These are phyloP conservation scores for Notospermus geniculatus DNA, from an alignment of 1,140 invertebrate species.

Conservation along the genomic window DNA sequence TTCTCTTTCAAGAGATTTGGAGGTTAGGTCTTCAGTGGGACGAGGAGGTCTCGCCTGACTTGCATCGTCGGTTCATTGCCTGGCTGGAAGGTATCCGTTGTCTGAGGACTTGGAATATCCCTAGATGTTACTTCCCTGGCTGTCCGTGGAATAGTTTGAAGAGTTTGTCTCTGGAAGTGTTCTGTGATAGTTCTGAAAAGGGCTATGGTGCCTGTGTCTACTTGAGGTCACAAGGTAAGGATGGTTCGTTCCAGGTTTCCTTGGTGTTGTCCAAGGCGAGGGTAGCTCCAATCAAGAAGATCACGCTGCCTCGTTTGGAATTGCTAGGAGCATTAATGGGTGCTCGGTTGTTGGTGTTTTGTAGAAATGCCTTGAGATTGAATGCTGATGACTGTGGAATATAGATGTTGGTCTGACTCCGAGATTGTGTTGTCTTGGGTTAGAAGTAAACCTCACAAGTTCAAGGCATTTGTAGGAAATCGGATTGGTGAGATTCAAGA, in stretches of 20 bases:
- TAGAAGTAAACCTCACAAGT: too few relatives aligned
- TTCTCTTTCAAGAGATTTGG: neutral
- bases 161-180: neutral
- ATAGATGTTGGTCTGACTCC: constrained; percentile 16
- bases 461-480: constrained; percentile 19
- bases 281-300: neutral
- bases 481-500: constrained; percentile 3
- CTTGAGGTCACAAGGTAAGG: neutral
- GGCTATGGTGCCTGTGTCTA: constrained; percentile 1
- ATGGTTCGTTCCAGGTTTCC: neutral
- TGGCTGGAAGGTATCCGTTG: neutral
- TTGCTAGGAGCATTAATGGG: constrained; percentile 2
- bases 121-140: constrained; percentile 2
- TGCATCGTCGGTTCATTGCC: neutral
- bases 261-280: neutral
- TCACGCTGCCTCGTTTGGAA: constrained; percentile 4
- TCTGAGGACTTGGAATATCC: neutral
- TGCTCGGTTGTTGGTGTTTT: neutral
- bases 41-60: neutral
- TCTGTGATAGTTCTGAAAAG: neutral
- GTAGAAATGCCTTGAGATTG: neutral
- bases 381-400: constrained; percentile 1
- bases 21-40: neutral
- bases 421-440: constrained; percentile 12
- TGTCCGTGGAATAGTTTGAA: neutral